Evolutionary conservation across 2,797 vertebrate genomes (phyloP).

Genomic region (Esox lucius): DNA sequence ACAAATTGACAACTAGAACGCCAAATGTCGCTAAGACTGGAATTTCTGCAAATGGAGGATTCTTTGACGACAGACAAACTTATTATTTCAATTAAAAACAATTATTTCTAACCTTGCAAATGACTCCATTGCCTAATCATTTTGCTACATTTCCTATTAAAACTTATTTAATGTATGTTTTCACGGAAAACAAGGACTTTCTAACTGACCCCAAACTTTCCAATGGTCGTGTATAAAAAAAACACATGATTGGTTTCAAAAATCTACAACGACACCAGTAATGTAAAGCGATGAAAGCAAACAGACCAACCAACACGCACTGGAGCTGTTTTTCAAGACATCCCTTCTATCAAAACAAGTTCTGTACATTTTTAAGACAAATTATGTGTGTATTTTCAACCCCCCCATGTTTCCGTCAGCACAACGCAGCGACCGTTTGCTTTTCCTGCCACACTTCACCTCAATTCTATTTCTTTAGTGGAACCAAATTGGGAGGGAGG

Average conservation of each 20-base stretch:
- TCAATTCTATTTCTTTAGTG: constrained; percentile 47
- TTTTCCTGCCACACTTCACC: constrained; percentile 53
- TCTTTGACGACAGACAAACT: too few relatives aligned
- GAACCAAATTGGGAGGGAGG: constrained; percentile 23
- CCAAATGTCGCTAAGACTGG: too few relatives aligned
- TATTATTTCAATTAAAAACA: too few relatives aligned
- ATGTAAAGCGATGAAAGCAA: constrained; percentile 2
- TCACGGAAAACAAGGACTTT: too few relatives aligned
- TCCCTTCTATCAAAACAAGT: constrained; percentile 9
- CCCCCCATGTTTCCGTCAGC: constrained; percentile 43
- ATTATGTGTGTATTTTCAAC: constrained; percentile 46
- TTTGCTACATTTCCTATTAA: too few relatives aligned
- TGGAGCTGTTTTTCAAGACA: constrained; percentile 14
- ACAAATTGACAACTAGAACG: too few relatives aligned
- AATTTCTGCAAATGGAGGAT: too few relatives aligned
- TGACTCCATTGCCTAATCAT: too few relatives aligned
- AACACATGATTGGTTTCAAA: background rate
- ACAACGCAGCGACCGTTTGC: constrained; percentile 41
- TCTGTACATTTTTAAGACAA: constrained; percentile 38
- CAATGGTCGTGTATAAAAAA: background rate
- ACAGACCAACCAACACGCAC: background rate
- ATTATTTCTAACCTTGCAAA: too few relatives aligned
- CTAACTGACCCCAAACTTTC: too few relatives aligned
- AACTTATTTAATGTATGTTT: too few relatives aligned
- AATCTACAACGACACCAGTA: constrained; percentile 11